phyloP scores from a whole-genome alignment of 2,888 invertebrate genomes.

The Epistrophella euchroma region DNA sequence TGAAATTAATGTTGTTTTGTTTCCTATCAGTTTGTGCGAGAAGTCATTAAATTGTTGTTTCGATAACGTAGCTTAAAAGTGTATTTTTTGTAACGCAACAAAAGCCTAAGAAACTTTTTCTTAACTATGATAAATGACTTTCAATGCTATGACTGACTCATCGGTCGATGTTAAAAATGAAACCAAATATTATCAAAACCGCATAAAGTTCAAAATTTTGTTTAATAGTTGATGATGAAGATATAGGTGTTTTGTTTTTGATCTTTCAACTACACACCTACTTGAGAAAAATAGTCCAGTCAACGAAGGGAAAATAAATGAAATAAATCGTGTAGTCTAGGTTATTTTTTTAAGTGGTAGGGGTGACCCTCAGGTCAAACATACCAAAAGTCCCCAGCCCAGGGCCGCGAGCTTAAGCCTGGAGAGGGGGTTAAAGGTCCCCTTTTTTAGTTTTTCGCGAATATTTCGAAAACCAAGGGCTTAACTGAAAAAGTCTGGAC shows the following conservation, averaged over 20 bases:
- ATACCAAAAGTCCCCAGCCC: no score
- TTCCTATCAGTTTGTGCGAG: constrained; percentile 58
- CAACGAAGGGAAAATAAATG: no score
- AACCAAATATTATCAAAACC: not conserved
- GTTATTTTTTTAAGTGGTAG: no score
- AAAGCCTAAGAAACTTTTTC: constrained; percentile 17
- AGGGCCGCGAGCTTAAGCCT: no score
- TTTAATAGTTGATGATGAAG: not conserved
- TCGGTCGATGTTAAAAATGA: constrained; percentile 11
- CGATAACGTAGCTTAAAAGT: constrained; percentile 54
- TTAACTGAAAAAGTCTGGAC: no score
- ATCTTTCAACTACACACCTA: not conserved
- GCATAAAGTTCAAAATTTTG: not conserved
- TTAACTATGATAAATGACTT: constrained; percentile 62
- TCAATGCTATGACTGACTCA: constrained; percentile 47
- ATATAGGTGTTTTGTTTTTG: not conserved
- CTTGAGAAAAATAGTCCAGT: no score
- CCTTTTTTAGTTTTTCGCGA: no score
- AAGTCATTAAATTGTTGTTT: constrained; percentile 69
- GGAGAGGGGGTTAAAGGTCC: no score
- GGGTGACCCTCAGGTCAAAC: no score
- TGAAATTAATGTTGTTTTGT: constrained; percentile 33
- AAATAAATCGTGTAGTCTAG: no score
- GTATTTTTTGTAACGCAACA: constrained; percentile 43
- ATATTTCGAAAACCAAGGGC: no score